Evolutionary conservation across 2,888 invertebrate species (phyloP), one percentile per base, ranked within the genome.

Genomic region (Psylliodes chrysocephalus): DNA sequence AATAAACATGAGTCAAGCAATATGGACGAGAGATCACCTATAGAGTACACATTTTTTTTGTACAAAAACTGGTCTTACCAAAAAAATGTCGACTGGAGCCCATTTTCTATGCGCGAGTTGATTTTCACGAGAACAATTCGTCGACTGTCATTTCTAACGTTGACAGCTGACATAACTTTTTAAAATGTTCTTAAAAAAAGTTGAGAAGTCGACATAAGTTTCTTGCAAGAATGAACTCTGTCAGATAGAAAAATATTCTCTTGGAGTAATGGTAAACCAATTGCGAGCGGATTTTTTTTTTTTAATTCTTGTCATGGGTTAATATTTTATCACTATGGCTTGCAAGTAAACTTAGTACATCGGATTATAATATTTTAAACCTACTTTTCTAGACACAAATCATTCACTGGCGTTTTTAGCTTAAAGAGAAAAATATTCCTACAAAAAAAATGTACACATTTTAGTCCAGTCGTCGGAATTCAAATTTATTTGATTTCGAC

Each of bases 361-460:
- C 73, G 77, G 79, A 79, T 77, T 81, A 81, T 76, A 77, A 74
- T 78, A 75, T 74, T 77, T 44, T 77, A 78, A 76, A 76, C 77
- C 80, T 81, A 81, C 79, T 76, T 74, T 73, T 76, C 81, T 81
- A 81, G 79, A 81, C 81, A 81, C 79, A 78, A 78, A 79, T 77
- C 74, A 75, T 78, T 72, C 73, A 60, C 75, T 75, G 74, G 74
- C 75, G 75, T 74, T 77, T 74, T 74, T 75, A 75, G 76, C 66
- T n/a, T 46, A 63, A 54, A n/a, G 15, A 12, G 47, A 57, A 46
- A 47, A 55, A 44, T 40, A 47, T 10, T 46, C 57, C 47, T 35
- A n/a, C 42, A 53, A 51, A 38, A 47, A 44, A 59, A 53, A 61
- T 61, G n/a, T n/a, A 54, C 18, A 35, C 25, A 35, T 38, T 35